Evolutionary conservation across 2,888 invertebrate genomes (phyloP), one percentile per base, ranked within the genome.

Genomic region (Junonia oenone): DNA sequence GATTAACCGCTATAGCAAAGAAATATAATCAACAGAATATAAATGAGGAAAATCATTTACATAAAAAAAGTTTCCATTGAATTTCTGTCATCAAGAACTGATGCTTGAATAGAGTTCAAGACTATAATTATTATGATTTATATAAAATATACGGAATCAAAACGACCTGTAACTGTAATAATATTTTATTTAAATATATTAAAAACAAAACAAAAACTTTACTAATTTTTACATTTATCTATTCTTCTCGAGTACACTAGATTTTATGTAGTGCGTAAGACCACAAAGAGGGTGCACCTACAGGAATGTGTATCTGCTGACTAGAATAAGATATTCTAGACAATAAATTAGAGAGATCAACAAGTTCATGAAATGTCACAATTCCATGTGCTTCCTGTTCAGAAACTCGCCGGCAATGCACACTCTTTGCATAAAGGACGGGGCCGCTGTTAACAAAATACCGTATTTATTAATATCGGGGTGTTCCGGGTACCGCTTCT

Each of bases 331-430:
- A 51, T 33, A 46, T 54, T 50, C 35, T 26, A 43, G 13, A 8
- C 22, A 35, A 45, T 45, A 15, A 29, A 49, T 8, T 9, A 51
- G 9, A 6, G 27, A 51, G 37, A 43, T 4, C 22, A 51, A 8
- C n/a, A 48, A 45, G 15, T 45, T 17, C 17, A 47, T 3, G 1
- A 53, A 31, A n/a, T 31, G 45, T 61, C 72, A 87, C 58, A 83
- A 61, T 63, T 85, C 76, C 53, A 87, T 66, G 52, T 85, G 87
- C 27, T 89, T 84, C 66, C 85, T 89, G 48, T 73, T 85, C 49
- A 90, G 67, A 86, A 96, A 94, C 90, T 97, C 96, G 0, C 97
- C 96, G 59, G 94, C 92, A 62, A 96, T 89, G 13, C 95, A 94
- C 76, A 96, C 91, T 70, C 95, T 91, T 77, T 95, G 94, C 58